phyloP scores from a whole-genome alignment of 2,888 invertebrate species.

The Protula sp. region DNA sequence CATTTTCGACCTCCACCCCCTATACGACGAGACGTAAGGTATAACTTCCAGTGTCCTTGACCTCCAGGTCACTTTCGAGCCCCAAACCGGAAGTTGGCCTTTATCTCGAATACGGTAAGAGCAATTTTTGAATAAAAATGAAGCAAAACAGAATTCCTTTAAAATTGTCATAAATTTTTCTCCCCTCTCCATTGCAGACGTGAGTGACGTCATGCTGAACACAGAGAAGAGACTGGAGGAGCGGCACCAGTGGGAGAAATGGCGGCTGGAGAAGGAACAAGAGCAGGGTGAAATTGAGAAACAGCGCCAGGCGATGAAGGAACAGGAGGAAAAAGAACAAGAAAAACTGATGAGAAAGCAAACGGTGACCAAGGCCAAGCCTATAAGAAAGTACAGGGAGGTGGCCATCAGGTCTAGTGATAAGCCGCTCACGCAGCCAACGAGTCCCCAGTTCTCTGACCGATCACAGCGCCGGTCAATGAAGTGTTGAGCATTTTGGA shows the following conservation, averaged over 20 bases:
- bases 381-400: constrained; percentile 38
- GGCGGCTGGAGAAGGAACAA: constrained; percentile 33
- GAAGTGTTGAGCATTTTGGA: too few relatives aligned
- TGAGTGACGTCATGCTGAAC: constrained; percentile 61
- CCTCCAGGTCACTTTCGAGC: too few relatives aligned
- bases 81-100: too few relatives aligned
- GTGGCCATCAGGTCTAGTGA: constrained; percentile 37
- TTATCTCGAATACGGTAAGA: too few relatives aligned
- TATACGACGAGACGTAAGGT: too few relatives aligned
- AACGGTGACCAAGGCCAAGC: constrained; percentile 41
- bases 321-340: constrained; percentile 37
- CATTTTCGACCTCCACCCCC: too few relatives aligned
- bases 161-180: too few relatives aligned
- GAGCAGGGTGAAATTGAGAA: constrained; percentile 27
- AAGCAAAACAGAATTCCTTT: too few relatives aligned
- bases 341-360: constrained; percentile 34
- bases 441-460: constrained; percentile 45
- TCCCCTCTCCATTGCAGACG: too few relatives aligned
- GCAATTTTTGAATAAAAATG: too few relatives aligned
- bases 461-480: too few relatives aligned
- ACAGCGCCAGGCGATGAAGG: constrained; percentile 14
- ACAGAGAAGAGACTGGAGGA: constrained; percentile 62
- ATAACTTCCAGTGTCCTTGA: too few relatives aligned
- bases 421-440: constrained; percentile 61
- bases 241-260: constrained; percentile 37